Conservation (phyloP, 1,140 invertebrate genomes). For the Idris sp. region DNA sequence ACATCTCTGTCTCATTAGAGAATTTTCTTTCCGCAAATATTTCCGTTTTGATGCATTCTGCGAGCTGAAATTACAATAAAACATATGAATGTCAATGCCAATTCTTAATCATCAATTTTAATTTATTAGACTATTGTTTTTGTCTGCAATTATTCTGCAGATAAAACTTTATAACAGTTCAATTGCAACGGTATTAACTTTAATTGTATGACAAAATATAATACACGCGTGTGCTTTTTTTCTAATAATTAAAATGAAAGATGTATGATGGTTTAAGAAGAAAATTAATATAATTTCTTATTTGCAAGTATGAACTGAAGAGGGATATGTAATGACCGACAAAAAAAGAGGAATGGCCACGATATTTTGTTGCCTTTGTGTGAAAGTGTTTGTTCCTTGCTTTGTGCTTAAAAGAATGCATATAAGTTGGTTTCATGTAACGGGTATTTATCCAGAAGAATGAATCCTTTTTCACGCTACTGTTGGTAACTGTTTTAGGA, state of each 20-base stretch:
- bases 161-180: neutral
- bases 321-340: constrained; percentile 62
- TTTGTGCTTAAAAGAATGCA: constrained; percentile 67
- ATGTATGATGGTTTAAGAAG: no score
- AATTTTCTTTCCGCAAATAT: constrained; percentile 41
- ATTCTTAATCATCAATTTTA: no score
- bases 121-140: no score
- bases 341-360: constrained; percentile 71
- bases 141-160: constrained; percentile 19
- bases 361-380: constrained; percentile 72
- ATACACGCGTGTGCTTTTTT: no score
- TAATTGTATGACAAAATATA: no score
- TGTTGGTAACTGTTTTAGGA: constrained; percentile 19
- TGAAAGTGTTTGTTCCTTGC: constrained; percentile 71
- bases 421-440: constrained; percentile 66
- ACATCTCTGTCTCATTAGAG: constrained; percentile 12
- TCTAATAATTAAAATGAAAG: no score
- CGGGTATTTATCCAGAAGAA: constrained; percentile 61
- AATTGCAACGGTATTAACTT: no score
- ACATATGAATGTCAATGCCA: constrained; percentile 44
- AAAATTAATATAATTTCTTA: no score
- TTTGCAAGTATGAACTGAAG: no score
- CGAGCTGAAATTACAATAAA: no score
- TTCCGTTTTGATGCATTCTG: constrained; percentile 38
- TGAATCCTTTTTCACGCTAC: constrained; percentile 36